Evolutionary conservation across 2,113 vertebrate species (phyloP).

Genomic region (Xiphophorus couchianus): DNA sequence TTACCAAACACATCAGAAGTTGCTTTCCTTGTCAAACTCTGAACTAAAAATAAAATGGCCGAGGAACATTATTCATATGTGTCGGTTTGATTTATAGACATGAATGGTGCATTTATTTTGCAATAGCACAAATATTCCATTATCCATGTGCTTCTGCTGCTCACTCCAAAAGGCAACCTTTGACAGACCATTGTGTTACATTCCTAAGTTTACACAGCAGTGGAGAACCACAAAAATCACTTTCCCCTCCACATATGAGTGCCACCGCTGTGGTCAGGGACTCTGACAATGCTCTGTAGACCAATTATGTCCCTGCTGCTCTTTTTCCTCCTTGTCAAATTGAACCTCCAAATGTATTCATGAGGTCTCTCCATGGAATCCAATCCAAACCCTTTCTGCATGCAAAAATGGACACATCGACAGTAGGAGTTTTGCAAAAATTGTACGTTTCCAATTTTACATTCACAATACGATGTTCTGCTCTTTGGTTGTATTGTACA

Average conservation of each 20-base stretch:
- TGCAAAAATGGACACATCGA: not conserved
- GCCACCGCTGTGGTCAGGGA: not conserved
- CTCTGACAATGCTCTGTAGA: not conserved
- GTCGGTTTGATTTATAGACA: too few species aligned
- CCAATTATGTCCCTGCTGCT: slow-evolving; percentile 3
- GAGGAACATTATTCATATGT: too few species aligned
- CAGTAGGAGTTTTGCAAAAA: not conserved
- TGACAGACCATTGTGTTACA: too few species aligned
- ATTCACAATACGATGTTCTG: not conserved
- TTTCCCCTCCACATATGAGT: not conserved
- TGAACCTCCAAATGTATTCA: slow-evolving; percentile 10
- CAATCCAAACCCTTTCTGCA: not conserved
- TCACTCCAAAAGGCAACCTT: too few species aligned
- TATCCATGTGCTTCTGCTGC: too few species aligned
- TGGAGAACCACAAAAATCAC: not conserved
- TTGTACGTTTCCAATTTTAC: slow-evolving; percentile 3
- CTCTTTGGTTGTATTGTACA: not conserved
- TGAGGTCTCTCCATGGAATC: slow-evolving; percentile 2
- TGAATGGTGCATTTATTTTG: too few species aligned
- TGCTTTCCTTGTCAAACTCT: too few species aligned
- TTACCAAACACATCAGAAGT: too few species aligned
- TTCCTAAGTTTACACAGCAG: not conserved
- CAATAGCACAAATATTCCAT: too few species aligned
- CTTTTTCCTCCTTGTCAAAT: not conserved
- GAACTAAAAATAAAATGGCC: too few species aligned